Percentiles rank a stretch among this genome's conserved stretches.
Conservation (phyloP, 2,113 vertebrate species). For the Epinephelus cyanopodus region DNA sequence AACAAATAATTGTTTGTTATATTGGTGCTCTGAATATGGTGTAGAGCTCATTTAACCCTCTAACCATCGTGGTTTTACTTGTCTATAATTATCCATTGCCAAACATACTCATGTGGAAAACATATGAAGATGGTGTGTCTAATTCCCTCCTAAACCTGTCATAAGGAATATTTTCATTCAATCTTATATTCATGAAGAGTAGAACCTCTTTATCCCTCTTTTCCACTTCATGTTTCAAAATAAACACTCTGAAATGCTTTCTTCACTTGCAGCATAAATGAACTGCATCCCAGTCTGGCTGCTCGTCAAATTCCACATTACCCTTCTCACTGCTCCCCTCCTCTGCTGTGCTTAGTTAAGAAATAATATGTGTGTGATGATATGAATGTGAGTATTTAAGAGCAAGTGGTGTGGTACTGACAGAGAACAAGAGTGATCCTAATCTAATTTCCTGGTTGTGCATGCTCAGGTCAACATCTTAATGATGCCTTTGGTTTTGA, state of each 20-base stretch:
- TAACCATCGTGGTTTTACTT: neutral
- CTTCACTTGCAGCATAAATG: constrained; percentile 46
- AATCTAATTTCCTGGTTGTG: constrained; percentile 70
- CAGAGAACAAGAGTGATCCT: constrained; percentile 53
- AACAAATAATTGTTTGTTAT: too few relatives aligned
- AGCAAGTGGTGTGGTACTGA: constrained; percentile 40
- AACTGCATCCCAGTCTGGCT: constrained; percentile 62
- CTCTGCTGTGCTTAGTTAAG: constrained; percentile 37
- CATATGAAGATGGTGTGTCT: neutral
- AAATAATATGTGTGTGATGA: constrained; percentile 54
- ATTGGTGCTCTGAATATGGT: too few relatives aligned
- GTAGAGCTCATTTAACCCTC: neutral
- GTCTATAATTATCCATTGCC: neutral
- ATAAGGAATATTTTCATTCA: constrained; percentile 7
- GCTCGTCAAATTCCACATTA: constrained; percentile 57
- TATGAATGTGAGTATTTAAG: constrained; percentile 44
- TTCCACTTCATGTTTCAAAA: constrained; percentile 56
- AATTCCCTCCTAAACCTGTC: neutral
- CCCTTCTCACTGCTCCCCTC: constrained; percentile 37
- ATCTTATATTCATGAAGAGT: constrained; percentile 2
- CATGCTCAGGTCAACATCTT: constrained; percentile 59
- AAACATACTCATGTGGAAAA: constrained; percentile 6
- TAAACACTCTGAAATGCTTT: constrained; percentile 65
- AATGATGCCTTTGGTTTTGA: constrained; percentile 51
- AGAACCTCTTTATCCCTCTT: constrained; percentile 36